A percentile compares a stretch with the other conserved stretches of the same genome.
Evolutionary conservation across 2,888 invertebrate genomes (phyloP).

Genomic region (Ferdinandea cuprea): DNA sequence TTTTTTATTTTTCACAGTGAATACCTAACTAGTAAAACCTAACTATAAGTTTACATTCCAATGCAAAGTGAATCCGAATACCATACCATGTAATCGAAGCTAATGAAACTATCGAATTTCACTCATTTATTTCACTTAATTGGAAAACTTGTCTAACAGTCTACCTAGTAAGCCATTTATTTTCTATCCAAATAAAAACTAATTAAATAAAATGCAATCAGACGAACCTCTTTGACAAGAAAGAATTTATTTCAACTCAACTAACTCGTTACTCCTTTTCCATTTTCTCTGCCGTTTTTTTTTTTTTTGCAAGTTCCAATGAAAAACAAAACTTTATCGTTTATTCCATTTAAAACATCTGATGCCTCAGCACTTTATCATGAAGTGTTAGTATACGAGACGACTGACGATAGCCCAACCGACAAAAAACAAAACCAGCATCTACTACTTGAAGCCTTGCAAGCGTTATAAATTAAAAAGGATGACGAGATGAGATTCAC

Average conservation of each 20-base stretch:
- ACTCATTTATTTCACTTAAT: too few relatives aligned
- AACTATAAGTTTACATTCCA: too few relatives aligned
- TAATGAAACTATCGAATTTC: too few relatives aligned
- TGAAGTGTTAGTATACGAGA: slow-evolving; percentile 11
- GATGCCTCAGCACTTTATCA: slow-evolving; percentile 46
- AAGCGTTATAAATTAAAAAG: slow-evolving; percentile 64
- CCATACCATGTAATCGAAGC: too few relatives aligned
- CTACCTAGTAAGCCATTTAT: slow-evolving; percentile 14
- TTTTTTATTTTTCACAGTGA: too few relatives aligned
- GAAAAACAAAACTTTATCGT: slow-evolving; percentile 46
- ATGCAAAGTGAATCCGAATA: too few relatives aligned
- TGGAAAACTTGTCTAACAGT: neutral
- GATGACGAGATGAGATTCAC: slow-evolving; percentile 33
- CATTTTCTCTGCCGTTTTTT: neutral
- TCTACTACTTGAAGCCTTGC: too few relatives aligned
- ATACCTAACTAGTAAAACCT: too few relatives aligned
- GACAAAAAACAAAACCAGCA: slow-evolving; percentile 21
- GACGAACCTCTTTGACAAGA: slow-evolving; percentile 18
- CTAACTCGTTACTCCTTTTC: neutral
- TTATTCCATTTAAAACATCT: slow-evolving; percentile 62
- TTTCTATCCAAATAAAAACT: neutral
- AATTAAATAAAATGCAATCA: slow-evolving; percentile 52
- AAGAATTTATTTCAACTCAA: slow-evolving; percentile 28
- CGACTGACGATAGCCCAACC: neutral
- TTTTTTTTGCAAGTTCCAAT: slow-evolving; percentile 1